phyloP scores from a whole-genome alignment of 2,113 vertebrate species.

The human (Homo sapiens) region DNA sequence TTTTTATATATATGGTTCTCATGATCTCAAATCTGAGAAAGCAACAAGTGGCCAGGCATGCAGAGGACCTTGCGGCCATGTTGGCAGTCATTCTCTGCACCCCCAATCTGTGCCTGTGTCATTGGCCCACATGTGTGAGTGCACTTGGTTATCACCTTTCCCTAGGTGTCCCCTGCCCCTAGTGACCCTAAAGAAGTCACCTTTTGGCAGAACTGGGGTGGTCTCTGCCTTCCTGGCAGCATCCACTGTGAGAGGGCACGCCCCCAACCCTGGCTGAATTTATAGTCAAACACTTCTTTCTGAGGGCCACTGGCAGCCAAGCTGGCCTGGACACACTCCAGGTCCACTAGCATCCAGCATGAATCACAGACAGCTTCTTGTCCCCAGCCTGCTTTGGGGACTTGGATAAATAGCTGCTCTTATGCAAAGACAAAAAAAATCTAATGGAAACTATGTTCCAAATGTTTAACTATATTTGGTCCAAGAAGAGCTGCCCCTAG shows the following conservation, averaged over 20 bases:
- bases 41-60: background rate
- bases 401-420: conserved; percentile 84
- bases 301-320: conserved; percentile 54
- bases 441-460: conserved; percentile 68
- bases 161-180: background rate
- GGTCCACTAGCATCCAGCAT: conserved; percentile 71
- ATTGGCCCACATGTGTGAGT: background rate
- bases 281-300: conserved; percentile 58
- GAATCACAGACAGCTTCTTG: conserved; percentile 80
- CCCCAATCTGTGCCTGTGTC: background rate
- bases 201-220: background rate
- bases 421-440: conserved; percentile 76
- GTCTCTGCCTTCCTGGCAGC: background rate
- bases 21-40: conserved; percentile 20
- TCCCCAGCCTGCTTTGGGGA: conserved; percentile 71
- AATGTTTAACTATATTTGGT: conserved; percentile 74
- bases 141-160: background rate
- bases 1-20: background rate
- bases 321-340: conserved; percentile 73
- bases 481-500: conserved; percentile 48
- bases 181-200: background rate
- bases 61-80: background rate
- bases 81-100: background rate
- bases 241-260: background rate
- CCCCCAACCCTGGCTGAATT: conserved; percentile 11